A percentile compares a stretch with the other conserved stretches of the same genome.
These are phyloP conservation scores for Halcyon chelicuti DNA, from an alignment of 2,797 vertebrate species.

Conservation along the genomic window DNA sequence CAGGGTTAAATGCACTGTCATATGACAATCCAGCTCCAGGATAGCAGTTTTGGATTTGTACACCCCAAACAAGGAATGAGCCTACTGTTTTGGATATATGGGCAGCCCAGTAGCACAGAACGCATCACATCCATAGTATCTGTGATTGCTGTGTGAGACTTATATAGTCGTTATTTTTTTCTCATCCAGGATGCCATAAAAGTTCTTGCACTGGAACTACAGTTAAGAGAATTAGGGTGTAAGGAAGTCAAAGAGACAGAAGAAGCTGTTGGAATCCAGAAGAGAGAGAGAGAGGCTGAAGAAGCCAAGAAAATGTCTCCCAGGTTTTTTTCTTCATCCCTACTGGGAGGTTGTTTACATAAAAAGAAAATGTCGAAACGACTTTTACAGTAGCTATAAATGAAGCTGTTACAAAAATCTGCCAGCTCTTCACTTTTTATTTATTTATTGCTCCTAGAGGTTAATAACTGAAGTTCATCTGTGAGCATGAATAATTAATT, in stretches of 20 bases:
- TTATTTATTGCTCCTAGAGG: slow-evolving; percentile 10
- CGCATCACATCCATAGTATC: neutral
- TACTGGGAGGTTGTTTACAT: neutral
- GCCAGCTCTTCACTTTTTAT: neutral
- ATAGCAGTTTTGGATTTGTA: neutral
- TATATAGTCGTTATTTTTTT: neutral
- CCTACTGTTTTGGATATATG: neutral
- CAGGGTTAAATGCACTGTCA: accelerated
- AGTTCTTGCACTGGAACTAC: neutral
- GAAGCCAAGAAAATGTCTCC: neutral
- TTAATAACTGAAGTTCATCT: neutral
- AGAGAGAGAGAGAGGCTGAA: neutral
- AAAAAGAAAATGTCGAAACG: neutral
- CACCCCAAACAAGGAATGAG: neutral
- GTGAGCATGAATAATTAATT: neutral
- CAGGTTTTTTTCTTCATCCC: neutral
- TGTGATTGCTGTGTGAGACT: neutral
- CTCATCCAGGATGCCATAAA: neutral
- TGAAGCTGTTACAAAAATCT: neutral
- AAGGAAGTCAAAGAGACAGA: neutral
- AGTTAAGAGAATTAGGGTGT: neutral
- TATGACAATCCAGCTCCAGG: neutral
- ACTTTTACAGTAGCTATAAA: slow-evolving; percentile 10
- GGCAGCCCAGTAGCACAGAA: neutral
- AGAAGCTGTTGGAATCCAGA: neutral